Base-by-base conservation (phyloP, 30 jellyfish, hydroid and myxozoan genomes). In the Chrysaora quinquecirrha region DNA sequence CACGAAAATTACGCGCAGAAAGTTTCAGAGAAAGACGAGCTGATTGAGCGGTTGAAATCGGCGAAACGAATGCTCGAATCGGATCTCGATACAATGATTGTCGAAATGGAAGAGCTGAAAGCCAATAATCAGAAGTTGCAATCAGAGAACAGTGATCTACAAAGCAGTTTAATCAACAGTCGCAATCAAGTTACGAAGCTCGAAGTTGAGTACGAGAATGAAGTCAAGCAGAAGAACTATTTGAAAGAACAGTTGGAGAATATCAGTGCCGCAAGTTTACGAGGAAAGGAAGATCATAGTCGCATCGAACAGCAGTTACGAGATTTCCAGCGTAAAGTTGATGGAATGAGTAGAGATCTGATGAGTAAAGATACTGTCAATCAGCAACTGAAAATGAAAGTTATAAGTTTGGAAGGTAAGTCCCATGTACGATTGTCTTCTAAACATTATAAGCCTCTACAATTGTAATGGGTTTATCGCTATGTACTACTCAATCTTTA, bases 191-290 rank as follows among this genome's bases (percentile, higher is more conserved):
- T 78, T 25, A 75, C 98, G 28, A 80, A 83, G 71, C 75, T 93
- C 31, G 97, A 93, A 71, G 94, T 93, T 58, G 97, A 93, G 78
- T 77, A 64, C 30, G 98, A 93, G 24, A 93, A 93, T 56, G 91
- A 87, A 20, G 48, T 60, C 54, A 93, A 93, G 73, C 98, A 93
- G 75, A 86, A 95, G 82, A 76, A 83, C 82, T 93, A 93, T 56
- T 30, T 93, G 87, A 82, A 76, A 43, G 90, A 79, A 43, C 98
- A 93, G 65, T 79, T 93, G 24, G 94, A 93, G 85, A 74, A 43
- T 35, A 75, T 87, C 35, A 71, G 83, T 22, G 65, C 90, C 22
- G 48, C 91, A 10, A 69, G 80, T 34, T 10, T 72, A 21, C 79
- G 64, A 62, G 85, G 96, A 21, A 80, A 83, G 58, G 98, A 93